A percentile compares a stretch with the other conserved stretches of the same genome.
These are phyloP conservation scores for Tupaia tana DNA, from an alignment of 2,113 vertebrate species.

Conservation along the genomic window DNA sequence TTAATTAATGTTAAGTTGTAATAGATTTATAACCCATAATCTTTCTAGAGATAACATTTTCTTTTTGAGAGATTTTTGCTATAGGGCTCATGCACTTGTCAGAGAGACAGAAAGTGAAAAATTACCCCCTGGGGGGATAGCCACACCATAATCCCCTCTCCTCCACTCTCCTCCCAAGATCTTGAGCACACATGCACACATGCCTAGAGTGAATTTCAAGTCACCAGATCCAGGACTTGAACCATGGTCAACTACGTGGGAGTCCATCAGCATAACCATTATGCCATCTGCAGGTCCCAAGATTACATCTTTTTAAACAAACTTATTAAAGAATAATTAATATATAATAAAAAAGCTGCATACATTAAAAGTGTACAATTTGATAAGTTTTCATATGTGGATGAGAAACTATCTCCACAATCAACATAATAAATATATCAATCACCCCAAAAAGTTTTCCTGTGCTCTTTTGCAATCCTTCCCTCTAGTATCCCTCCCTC, in stretches of 20 bases:
- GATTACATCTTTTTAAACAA: background rate
- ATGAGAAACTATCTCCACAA: background rate
- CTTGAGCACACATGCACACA: no score
- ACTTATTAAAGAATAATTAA: conserved; percentile 7
- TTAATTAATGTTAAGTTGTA: background rate
- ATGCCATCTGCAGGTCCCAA: no score
- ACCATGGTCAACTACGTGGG: no score
- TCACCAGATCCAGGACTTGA: no score
- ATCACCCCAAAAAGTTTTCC: background rate
- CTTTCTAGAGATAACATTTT: background rate
- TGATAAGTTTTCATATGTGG: background rate
- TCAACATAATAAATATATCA: background rate
- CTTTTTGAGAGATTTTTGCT: no score
- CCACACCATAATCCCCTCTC: no score
- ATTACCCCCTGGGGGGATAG: no score
- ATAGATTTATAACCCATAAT: background rate
- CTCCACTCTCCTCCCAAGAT: no score
- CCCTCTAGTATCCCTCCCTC: background rate
- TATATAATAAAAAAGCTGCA: background rate
- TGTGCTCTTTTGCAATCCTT: background rate
- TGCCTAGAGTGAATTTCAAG: no score
- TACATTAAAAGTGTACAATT: background rate
- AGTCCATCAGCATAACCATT: no score
- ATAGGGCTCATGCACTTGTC: no score
- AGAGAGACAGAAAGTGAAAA: no score